phyloP scores from a whole-genome alignment of 30 jellyfish, hydroid and myxozoan species.

The Cassiopea andromeda region DNA sequence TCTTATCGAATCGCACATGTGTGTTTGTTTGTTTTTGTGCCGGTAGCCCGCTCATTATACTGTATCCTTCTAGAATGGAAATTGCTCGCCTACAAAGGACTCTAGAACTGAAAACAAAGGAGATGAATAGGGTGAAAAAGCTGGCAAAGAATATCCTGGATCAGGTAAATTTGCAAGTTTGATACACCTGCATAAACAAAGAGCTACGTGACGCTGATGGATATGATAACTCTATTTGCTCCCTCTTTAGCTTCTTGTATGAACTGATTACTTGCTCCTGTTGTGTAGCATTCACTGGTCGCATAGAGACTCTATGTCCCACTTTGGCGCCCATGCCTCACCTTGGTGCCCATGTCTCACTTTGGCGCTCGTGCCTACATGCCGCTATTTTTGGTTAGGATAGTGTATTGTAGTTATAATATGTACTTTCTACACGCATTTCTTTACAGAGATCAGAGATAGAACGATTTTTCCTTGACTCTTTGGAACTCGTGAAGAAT shows the following conservation, averaged over 20 bases:
- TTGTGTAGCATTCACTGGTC: no score
- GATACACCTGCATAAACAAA: no score
- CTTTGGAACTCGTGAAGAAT: conserved; percentile 82
- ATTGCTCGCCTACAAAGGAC: conserved; percentile 85
- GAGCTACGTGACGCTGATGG: background rate
- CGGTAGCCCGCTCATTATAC: background rate
- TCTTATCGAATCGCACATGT: no score
- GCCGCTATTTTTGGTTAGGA: no score
- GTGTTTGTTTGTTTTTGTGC: no score
- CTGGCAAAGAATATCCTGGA: conserved; percentile 85
- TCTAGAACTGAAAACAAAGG: conserved; percentile 81
- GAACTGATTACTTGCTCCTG: no score
- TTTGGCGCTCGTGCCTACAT: no score
- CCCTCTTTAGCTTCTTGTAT: no score
- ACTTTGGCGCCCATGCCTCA: no score
- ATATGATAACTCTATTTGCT: background rate
- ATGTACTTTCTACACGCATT: background rate
- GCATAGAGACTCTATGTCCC: no score
- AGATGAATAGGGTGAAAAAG: conserved; percentile 73
- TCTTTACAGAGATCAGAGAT: conserved; percentile 82
- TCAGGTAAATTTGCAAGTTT: conserved; percentile 55
- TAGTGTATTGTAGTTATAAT: no score
- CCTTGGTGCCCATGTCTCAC: no score
- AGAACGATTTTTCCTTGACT: conserved; percentile 86
- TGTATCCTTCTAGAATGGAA: conserved; percentile 70